Conservation (phyloP, 2,888 invertebrate genomes). For the Eupelmus urozonus region DNA sequence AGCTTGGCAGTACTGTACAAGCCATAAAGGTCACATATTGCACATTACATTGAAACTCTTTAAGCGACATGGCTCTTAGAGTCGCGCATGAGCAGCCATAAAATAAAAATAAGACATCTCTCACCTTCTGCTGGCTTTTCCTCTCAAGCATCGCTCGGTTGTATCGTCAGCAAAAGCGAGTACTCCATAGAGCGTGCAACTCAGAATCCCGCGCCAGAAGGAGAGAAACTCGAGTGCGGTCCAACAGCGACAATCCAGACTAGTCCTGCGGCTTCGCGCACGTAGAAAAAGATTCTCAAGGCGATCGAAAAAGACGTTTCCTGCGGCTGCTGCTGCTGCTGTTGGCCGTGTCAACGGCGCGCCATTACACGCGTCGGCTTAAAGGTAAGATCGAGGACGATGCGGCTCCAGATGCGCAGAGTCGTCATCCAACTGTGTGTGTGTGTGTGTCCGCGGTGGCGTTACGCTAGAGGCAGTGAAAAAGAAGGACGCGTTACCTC, state of each 20-base stretch:
- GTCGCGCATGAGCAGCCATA: no score
- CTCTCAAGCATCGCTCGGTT: no score
- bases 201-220: background rate
- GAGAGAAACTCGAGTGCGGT: background rate
- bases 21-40: no score
- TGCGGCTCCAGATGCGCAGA: background rate
- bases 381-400: conserved; percentile 10
- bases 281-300: background rate
- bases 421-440: conserved; percentile 15
- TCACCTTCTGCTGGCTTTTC: conserved; percentile 11
- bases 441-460: background rate
- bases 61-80: no score
- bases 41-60: no score
- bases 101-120: background rate
- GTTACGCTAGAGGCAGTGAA: background rate
- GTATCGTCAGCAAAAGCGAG: background rate
- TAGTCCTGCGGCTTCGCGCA: background rate
- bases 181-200: background rate
- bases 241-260: conserved; percentile 5
- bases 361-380: background rate
- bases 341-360: background rate
- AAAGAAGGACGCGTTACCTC: conserved; percentile 3
- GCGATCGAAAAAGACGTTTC: conserved; percentile 17
- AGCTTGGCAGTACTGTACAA: no score
- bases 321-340: no score